These are phyloP conservation scores for Drosophila murphyi DNA, from an alignment of 1,140 invertebrate genomes.

Conservation along the genomic window DNA sequence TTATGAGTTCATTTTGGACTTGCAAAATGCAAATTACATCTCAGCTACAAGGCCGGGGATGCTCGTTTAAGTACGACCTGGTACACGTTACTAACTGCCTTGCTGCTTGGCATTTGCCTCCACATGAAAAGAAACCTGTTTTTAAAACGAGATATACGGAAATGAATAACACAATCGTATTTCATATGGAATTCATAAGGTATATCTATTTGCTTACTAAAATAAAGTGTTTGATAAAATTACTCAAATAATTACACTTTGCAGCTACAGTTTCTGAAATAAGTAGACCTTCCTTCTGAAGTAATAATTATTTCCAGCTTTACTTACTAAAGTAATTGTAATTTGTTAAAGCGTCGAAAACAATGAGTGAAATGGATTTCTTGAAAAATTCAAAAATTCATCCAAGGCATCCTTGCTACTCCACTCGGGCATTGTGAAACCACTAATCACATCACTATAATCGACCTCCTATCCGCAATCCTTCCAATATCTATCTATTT, in stretches of 20 bases:
- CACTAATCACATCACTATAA: slow-evolving; percentile 31
- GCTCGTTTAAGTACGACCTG: not conserved
- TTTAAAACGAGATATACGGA: too few relatives aligned
- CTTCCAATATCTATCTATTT: not conserved
- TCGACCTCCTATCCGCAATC: not conserved
- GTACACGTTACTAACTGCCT: not conserved
- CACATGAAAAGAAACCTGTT: too few relatives aligned
- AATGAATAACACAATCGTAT: too few relatives aligned
- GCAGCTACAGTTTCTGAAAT: too few relatives aligned
- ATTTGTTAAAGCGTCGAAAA: not conserved
- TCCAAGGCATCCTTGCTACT: not conserved
- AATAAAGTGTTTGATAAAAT: too few relatives aligned
- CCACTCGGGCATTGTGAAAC: slow-evolving; percentile 11
- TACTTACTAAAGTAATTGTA: not conserved
- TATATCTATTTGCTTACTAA: too few relatives aligned
- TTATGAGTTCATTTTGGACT: slow-evolving; percentile 66
- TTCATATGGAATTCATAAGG: too few relatives aligned
- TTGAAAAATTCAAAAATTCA: not conserved
- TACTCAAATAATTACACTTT: too few relatives aligned
- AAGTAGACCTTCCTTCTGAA: too few relatives aligned
- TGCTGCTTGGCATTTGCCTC: not conserved
- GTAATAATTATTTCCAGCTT: too few relatives aligned
- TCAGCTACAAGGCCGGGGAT: not conserved
- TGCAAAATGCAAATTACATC: slow-evolving; percentile 58
- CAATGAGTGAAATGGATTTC: too few relatives aligned